Conservation (phyloP, 2,797 vertebrate genomes). For the Fistularia commersonii region DNA sequence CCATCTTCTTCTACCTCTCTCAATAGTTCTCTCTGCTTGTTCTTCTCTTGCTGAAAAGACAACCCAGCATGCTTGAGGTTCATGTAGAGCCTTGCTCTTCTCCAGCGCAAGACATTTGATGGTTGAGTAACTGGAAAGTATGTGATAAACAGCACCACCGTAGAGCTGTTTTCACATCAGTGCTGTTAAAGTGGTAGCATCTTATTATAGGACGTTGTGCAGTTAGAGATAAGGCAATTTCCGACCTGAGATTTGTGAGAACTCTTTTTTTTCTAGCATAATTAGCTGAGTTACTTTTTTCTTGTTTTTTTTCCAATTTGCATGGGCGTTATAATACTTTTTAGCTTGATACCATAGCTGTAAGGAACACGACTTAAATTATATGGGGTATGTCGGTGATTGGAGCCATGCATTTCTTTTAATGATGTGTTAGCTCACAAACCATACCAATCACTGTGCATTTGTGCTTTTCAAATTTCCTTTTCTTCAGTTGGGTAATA, state of each 20-base stretch:
- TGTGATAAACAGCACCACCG: conserved; percentile 61
- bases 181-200: conserved; percentile 37
- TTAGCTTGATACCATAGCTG: no score
- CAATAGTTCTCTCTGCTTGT: conserved; percentile 42
- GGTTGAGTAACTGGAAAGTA: conserved; percentile 64
- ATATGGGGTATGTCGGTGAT: no score
- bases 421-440: no score
- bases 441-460: no score
- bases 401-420: no score
- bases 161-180: conserved; percentile 56
- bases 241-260: background rate
- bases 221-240: conserved; percentile 12
- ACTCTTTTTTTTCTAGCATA: no score
- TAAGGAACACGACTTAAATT: no score
- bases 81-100: conserved; percentile 51
- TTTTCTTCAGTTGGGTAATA: no score
- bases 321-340: no score
- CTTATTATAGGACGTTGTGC: conserved; percentile 21
- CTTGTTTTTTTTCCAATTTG: no score
- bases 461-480: no score
- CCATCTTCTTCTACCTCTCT: conserved; percentile 11
- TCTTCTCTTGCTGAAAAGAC: conserved; percentile 64
- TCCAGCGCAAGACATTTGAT: conserved; percentile 57
- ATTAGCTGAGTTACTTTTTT: no score
- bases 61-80: conserved; percentile 51